A percentile compares a stretch with the other conserved stretches of the same genome.
Evolutionary conservation across 2,113 vertebrate species (phyloP).

Genomic region (Calyptomena viridis): DNA sequence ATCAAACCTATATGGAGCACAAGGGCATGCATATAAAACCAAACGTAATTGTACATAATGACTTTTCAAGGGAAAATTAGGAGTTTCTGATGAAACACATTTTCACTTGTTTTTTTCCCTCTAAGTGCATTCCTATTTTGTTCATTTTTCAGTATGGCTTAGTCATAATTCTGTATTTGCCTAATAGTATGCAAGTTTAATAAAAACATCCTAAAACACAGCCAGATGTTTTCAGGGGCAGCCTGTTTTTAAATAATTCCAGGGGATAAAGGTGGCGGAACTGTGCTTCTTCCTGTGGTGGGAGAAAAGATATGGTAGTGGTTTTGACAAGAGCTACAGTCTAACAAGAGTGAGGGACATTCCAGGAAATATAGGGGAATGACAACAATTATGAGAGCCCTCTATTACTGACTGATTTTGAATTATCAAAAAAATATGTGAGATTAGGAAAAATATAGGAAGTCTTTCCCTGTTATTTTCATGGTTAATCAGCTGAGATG

Average conservation of each 20-base stretch:
- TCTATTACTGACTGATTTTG: neutral
- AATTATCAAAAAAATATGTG: neutral
- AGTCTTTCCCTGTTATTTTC: neutral
- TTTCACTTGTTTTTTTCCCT: neutral
- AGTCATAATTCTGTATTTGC: neutral
- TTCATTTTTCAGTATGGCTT: neutral
- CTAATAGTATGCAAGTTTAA: neutral
- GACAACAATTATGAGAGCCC: neutral
- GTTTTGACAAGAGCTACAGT: neutral
- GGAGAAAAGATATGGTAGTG: neutral
- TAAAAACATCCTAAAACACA: neutral
- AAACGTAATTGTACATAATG: neutral
- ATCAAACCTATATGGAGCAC: neutral
- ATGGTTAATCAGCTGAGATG: neutral
- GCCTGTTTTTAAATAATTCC: neutral
- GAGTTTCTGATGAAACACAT: neutral
- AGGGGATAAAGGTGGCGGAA: neutral
- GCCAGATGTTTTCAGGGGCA: neutral
- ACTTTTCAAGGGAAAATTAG: neutral
- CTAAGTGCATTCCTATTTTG: neutral
- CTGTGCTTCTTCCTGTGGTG: neutral
- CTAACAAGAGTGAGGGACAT: neutral
- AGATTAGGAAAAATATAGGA: neutral
- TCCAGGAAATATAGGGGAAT: neutral
- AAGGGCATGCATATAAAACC: neutral